Percentiles rank a stretch among this genome's conserved stretches.
Evolutionary conservation across 1,140 invertebrate species (phyloP).

Genomic region (Rhagoletis pomonella): DNA sequence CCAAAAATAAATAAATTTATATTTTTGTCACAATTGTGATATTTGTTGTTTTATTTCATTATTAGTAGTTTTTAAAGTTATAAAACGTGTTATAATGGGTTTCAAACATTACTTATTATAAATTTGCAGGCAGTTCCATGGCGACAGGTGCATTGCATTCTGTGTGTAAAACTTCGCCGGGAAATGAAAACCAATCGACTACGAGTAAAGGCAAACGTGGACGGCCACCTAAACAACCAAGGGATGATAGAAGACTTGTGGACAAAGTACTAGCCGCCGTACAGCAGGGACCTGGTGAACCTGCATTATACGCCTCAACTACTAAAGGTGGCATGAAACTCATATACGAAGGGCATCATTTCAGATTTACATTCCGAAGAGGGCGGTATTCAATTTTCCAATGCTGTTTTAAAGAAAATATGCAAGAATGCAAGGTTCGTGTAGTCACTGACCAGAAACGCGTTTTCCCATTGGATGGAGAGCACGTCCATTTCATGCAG

Average conservation of each 20-base stretch:
- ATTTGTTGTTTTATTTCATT: conserved; percentile 46
- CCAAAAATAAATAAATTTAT: conserved; percentile 47
- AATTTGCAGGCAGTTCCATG: background rate
- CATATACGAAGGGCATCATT: conserved; percentile 68
- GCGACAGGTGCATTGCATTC: background rate
- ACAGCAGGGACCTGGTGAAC: conserved; percentile 53
- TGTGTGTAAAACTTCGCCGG: background rate
- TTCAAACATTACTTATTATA: background rate
- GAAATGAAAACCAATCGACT: background rate
- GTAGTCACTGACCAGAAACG: conserved; percentile 70
- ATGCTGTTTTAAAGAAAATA: conserved; percentile 70
- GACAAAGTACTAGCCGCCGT: conserved; percentile 51
- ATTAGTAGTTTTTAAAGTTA: background rate
- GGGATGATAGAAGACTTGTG: background rate
- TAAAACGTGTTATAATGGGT: background rate
- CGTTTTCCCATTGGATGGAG: conserved; percentile 69
- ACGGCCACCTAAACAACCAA: conserved; percentile 10
- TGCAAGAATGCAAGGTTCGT: conserved; percentile 69
- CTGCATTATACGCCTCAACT: conserved; percentile 68
- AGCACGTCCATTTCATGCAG: conserved; percentile 68
- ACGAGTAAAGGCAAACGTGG: background rate
- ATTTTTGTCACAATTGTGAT: conserved; percentile 40
- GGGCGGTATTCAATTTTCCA: conserved; percentile 70
- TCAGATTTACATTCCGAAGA: conserved; percentile 70
- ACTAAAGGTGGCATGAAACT: conserved; percentile 72